Percentiles rank a stretch among this genome's conserved stretches.
Conservation (phyloP, 2,888 invertebrate species). For the Allophyes oxyacanthae region DNA sequence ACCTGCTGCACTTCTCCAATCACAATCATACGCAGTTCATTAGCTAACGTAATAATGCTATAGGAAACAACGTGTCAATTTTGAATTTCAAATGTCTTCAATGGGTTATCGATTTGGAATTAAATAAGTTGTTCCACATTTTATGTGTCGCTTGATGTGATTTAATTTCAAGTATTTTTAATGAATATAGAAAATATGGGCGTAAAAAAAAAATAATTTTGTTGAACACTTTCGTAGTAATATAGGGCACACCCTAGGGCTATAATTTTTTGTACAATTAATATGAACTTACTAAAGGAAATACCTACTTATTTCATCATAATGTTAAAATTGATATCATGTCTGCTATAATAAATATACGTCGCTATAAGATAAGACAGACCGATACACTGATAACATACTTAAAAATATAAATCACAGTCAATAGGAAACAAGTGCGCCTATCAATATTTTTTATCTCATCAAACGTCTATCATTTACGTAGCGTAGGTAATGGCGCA, state of each 20-base stretch:
- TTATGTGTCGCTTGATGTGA: conserved; percentile 16
- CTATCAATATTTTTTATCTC: conserved; percentile 9
- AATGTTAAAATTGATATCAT: no score
- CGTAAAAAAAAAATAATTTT: background rate
- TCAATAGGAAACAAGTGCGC: conserved; percentile 5
- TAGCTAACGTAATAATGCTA: conserved; percentile 43
- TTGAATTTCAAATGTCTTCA: conserved; percentile 42
- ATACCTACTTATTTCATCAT: no score
- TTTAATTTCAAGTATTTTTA: conserved; percentile 16
- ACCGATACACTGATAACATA: conserved; percentile 3
- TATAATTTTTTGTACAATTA: no score
- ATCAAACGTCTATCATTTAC: conserved; percentile 24
- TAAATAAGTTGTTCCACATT: conserved; percentile 18
- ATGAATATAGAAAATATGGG: background rate
- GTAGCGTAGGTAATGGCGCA: conserved; percentile 46
- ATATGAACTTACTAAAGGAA: no score
- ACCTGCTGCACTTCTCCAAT: conserved; percentile 71
- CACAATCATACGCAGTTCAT: conserved; percentile 52
- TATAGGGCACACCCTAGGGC: no score
- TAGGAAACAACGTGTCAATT: conserved; percentile 47
- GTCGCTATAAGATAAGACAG: conserved; percentile 1
- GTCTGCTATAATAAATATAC: conserved; percentile 6
- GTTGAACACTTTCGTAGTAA: background rate
- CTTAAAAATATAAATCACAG: conserved; percentile 14
- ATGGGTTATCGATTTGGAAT: conserved; percentile 20